These are phyloP conservation scores for Chionis minor DNA, from an alignment of 2,113 vertebrate species.

Conservation along the genomic window DNA sequence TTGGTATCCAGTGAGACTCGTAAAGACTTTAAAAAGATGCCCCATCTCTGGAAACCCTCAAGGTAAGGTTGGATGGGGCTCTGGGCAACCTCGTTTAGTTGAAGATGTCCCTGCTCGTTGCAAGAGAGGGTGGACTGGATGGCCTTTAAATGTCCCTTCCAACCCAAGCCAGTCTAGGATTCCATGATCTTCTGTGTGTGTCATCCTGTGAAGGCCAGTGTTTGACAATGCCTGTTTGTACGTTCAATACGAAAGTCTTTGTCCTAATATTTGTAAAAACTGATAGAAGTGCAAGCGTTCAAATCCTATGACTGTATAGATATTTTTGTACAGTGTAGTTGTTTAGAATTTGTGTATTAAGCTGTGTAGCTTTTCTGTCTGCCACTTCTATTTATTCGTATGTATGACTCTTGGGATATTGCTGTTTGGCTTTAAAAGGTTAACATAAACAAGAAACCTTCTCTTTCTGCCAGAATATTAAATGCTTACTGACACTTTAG, in stretches of 20 bases:
- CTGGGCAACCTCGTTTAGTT: no score
- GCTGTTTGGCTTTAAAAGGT: neutral
- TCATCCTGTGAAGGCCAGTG: neutral
- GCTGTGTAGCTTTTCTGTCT: neutral
- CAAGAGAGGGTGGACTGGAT: no score
- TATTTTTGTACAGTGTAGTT: neutral
- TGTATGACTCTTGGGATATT: neutral
- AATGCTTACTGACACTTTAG: neutral
- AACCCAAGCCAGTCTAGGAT: no score
- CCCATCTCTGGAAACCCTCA: no score
- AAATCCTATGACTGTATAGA: rapidly evolving
- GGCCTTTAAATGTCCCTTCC: no score
- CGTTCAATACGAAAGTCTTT: neutral
- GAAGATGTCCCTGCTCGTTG: no score
- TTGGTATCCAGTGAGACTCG: neutral
- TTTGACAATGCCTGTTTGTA: neutral
- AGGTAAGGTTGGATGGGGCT: no score
- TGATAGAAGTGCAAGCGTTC: neutral
- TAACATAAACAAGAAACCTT: neutral
- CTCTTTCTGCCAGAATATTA: neutral
- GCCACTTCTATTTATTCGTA: neutral
- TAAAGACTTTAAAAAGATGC: neutral
- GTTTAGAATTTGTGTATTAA: neutral
- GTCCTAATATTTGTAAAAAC: neutral
- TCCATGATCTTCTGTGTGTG: neutral